Evolutionary conservation across 2,113 vertebrate species (phyloP).

Genomic region (Nothobranchius kuhntae): DNA sequence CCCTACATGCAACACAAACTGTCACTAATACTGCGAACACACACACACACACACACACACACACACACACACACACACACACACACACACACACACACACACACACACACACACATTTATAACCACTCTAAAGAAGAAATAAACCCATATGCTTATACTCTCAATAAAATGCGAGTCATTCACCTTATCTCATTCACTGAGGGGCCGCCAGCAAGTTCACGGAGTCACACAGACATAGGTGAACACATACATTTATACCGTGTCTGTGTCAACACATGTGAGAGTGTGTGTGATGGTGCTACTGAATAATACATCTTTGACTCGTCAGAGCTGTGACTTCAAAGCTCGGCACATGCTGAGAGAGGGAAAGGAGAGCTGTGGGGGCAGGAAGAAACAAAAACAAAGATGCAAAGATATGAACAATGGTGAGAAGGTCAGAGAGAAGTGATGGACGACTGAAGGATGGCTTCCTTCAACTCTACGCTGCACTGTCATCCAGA

Average conservation of each 20-base stretch:
- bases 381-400: constrained; percentile 59
- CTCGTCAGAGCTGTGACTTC: constrained; percentile 80
- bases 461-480: constrained; percentile 32
- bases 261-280: constrained; percentile 13
- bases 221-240: constrained; percentile 33
- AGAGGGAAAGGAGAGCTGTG: constrained; percentile 46
- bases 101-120: constrained; percentile 9
- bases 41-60: constrained; percentile 3
- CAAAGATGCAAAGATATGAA: constrained; percentile 51
- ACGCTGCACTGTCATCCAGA: constrained; percentile 10
- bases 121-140: constrained; percentile 33
- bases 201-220: constrained; percentile 35
- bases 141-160: constrained; percentile 32
- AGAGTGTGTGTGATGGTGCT: constrained; percentile 54
- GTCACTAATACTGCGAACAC: constrained; percentile 49
- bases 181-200: constrained; percentile 50
- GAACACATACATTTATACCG: constrained; percentile 32
- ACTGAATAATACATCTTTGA: constrained; percentile 85
- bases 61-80: no score
- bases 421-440: constrained; percentile 65
- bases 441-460: constrained; percentile 49
- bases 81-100: constrained; percentile 10
- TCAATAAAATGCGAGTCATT: constrained; percentile 58
- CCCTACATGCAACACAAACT: constrained; percentile 34
- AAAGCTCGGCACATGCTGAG: constrained; percentile 78